These are phyloP conservation scores for Aphis craccivora DNA, from an alignment of 1,140 invertebrate species.

Conservation along the genomic window DNA sequence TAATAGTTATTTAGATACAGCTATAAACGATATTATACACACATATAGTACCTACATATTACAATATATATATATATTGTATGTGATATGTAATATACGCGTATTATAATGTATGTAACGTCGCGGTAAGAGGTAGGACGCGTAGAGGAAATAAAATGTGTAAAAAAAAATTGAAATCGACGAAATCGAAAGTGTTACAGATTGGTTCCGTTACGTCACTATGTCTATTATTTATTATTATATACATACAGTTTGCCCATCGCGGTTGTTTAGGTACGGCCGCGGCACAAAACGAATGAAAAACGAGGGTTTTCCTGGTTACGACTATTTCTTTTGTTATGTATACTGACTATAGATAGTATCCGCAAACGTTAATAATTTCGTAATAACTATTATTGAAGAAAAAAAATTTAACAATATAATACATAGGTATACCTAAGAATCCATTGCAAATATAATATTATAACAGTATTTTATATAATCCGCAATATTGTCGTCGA, in stretches of 20 bases:
- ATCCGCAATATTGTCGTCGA: background rate
- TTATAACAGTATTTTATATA: background rate
- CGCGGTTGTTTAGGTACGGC: constrained; percentile 17
- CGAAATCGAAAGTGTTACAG: constrained; percentile 56
- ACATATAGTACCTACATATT: background rate
- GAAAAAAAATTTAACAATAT: background rate
- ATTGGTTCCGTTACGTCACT: constrained; percentile 53
- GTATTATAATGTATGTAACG: background rate
- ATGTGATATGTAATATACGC: background rate
- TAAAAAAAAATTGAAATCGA: constrained; percentile 33
- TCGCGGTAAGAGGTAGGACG: background rate
- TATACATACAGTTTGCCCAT: constrained; percentile 29
- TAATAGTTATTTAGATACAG: background rate
- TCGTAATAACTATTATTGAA: background rate
- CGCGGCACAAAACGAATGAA: constrained; percentile 45
- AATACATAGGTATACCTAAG: background rate
- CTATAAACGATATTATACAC: background rate
- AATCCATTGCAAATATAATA: constrained; percentile 13
- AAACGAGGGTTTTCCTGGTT: constrained; percentile 49
- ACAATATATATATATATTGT: background rate
- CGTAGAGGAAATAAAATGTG: constrained; percentile 13
- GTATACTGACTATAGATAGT: background rate
- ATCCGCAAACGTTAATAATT: background rate
- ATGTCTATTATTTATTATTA: constrained; percentile 10
- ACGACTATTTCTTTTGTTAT: constrained; percentile 8